Percentiles rank a stretch among this genome's conserved stretches.
Evolutionary conservation across 2,888 invertebrate species (phyloP).

Genomic region (Nemotelus pantherinus): DNA sequence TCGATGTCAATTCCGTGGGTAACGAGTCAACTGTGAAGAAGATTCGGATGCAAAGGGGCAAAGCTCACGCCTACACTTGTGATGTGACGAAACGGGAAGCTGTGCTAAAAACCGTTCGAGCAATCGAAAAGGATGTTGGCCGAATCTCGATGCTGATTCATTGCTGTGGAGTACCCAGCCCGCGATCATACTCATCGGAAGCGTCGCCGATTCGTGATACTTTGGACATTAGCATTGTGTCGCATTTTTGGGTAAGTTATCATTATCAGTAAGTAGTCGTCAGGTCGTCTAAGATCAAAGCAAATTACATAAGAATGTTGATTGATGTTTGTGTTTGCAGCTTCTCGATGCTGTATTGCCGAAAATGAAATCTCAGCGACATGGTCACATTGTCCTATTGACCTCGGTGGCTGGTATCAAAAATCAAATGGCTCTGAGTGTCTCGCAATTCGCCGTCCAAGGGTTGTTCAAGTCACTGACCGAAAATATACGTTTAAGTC

Average conservation of each 20-base stretch:
- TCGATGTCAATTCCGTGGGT: conserved; percentile 70
- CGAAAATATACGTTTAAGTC: conserved; percentile 70
- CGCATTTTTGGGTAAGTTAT: conserved; percentile 71
- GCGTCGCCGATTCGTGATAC: conserved; percentile 68
- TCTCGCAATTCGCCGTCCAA: conserved; percentile 74
- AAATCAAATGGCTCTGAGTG: conserved; percentile 70
- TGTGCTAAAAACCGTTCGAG: conserved; percentile 64
- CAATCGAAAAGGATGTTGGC: conserved; percentile 68
- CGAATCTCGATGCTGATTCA: conserved; percentile 72
- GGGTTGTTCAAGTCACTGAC: conserved; percentile 72
- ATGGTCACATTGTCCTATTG: conserved; percentile 71
- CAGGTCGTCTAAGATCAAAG: background rate
- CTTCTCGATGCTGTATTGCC: conserved; percentile 71
- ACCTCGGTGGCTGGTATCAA: conserved; percentile 72
- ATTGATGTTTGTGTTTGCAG: conserved; percentile 60
- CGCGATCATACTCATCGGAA: conserved; percentile 67
- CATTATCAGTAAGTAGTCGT: background rate
- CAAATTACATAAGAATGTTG: background rate
- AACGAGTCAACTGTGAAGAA: conserved; percentile 67
- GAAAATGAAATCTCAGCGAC: conserved; percentile 69
- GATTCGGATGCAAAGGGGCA: conserved; percentile 66
- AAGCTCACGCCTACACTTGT: conserved; percentile 67
- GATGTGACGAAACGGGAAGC: conserved; percentile 69
- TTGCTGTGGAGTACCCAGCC: conserved; percentile 73
- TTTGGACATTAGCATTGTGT: conserved; percentile 70